Evolutionary conservation across 2,888 invertebrate species (phyloP).

Genomic region (Myathropa florea): DNA sequence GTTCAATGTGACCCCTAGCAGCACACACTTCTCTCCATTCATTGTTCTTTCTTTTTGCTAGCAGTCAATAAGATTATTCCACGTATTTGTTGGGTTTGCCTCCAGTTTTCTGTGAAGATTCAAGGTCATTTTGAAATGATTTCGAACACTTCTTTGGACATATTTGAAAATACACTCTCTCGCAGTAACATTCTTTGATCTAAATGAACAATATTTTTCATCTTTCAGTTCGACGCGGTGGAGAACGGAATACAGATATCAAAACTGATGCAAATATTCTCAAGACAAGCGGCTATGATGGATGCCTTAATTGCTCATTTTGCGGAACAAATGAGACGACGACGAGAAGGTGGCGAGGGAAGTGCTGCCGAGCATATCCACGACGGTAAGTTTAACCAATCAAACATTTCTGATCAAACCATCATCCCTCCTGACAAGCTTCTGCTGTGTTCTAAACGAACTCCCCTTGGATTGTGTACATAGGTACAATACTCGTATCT

Average conservation of each 20-base stretch:
- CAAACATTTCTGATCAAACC: background rate
- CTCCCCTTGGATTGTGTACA: background rate
- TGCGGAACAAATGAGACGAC: conserved; percentile 88
- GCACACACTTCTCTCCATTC: too few relatives aligned
- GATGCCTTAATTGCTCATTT: conserved; percentile 92
- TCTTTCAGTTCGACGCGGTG: conserved; percentile 79
- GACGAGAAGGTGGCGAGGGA: conserved; percentile 81
- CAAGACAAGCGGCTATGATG: conserved; percentile 91
- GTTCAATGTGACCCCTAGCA: too few relatives aligned
- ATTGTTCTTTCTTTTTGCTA: too few relatives aligned
- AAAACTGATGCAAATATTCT: conserved; percentile 81
- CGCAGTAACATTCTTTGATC: too few relatives aligned
- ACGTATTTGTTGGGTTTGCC: too few relatives aligned
- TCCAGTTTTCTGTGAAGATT: too few relatives aligned
- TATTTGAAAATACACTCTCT: too few relatives aligned
- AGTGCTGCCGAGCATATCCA: conserved; percentile 80
- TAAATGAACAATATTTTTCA: conserved; percentile 2
- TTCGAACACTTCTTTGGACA: too few relatives aligned
- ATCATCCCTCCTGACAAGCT: background rate
- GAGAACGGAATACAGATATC: conserved; percentile 81
- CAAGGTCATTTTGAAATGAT: too few relatives aligned
- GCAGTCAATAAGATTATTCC: too few relatives aligned
- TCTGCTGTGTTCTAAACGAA: background rate
- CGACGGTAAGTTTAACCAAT: conserved; percentile 76
- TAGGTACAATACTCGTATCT: background rate